Evolutionary conservation across 1,140 invertebrate genomes (phyloP), one percentile per base, ranked within the genome.

Genomic region (Adelges cooleyi): DNA sequence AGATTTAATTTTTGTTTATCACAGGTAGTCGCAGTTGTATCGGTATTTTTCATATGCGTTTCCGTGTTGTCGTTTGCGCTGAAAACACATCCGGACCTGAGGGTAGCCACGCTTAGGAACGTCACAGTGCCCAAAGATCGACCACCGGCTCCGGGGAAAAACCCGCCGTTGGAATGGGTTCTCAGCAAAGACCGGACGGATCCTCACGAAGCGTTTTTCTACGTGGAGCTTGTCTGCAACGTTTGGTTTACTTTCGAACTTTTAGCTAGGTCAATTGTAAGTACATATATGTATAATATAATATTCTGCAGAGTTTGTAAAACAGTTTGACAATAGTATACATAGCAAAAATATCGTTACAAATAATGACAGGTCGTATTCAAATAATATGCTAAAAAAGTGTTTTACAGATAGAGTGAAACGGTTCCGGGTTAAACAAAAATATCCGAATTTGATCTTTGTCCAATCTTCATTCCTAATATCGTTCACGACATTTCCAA

Each of bases 161-260:
- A 82, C 22, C 81, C 86, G 15, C 80, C 79, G 51, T 83, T 82
- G 46, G 82, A 83, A 29, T 95, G 90, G 89, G 85, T 85, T 9
- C 75, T 95, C 67, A 90, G 95, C 75, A 97, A 97, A 79, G 84
- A 84, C 54, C 86, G 88, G 73, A 98, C 95, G 17, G 95, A 96
- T 77, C 92, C 95, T 42, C 95, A 98, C 77, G 84, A 90, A 69
- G 93, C 91, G 69, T 99, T 98, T 80, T 98, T 97, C 80, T 98
- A 98, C 80, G 94, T 99, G 71, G 97, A 99, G 79, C 95, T 93
- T 78, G 84, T 98, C 50, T 99, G 96, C 78, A 99, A 99, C 79
- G 93, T 95, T 38, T 99, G 96, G 96, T 99, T 99, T 77, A 96
- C 94, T 1, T 84, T 99, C 68, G 97, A 99, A 77, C 95, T 99